These are phyloP conservation scores for Sebastes kiyomatsui DNA, from an alignment of 2,797 vertebrate species.

Conservation along the genomic window DNA sequence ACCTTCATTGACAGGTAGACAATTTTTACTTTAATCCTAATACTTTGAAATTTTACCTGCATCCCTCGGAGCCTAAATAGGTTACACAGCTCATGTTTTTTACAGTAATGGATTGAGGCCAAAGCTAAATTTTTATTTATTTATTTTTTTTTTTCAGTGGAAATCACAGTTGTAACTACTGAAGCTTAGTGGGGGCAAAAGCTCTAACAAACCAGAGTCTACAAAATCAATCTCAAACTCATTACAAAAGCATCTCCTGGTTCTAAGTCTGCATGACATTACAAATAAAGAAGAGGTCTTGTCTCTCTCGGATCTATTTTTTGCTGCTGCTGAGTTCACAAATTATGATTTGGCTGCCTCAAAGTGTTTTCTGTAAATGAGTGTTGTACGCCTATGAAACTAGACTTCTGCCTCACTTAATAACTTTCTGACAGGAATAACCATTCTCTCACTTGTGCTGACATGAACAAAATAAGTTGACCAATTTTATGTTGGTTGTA, in stretches of 20 bases:
- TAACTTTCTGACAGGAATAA: neutral
- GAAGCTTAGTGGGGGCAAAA: conserved; percentile 8
- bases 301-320: neutral
- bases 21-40: conserved; percentile 27
- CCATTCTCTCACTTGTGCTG: neutral
- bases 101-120: conserved; percentile 18
- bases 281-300: neutral
- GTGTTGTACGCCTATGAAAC: neutral
- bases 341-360: neutral
- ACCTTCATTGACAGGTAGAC: neutral
- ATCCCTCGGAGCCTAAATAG: conserved; percentile 7
- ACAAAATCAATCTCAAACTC: conserved; percentile 4
- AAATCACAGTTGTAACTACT: neutral
- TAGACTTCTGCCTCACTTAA: neutral
- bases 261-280: neutral
- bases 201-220: neutral
- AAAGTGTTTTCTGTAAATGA: neutral
- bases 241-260: conserved; percentile 3
- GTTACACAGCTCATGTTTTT: conserved; percentile 14
- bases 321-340: neutral
- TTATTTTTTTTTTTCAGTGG: neutral
- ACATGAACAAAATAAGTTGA: neutral
- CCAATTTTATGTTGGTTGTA: neutral
- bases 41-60: neutral
- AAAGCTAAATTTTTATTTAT: neutral